A percentile compares a stretch with the other conserved stretches of the same genome.
Evolutionary conservation across 1,140 invertebrate species (phyloP).

Genomic region (Drosophila yakuba): DNA sequence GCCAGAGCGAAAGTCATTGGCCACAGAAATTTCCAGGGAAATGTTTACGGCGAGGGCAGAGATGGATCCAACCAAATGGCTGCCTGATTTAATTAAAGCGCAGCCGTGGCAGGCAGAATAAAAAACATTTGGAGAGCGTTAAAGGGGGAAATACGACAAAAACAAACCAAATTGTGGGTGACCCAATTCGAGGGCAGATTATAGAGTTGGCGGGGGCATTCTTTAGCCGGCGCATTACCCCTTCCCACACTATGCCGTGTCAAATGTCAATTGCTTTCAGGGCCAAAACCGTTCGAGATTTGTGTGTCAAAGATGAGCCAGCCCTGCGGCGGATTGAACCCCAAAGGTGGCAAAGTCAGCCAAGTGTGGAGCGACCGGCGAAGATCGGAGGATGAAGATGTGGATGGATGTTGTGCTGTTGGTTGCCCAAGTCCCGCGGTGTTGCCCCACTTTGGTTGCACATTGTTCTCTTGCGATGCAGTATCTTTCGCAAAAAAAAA

Average conservation of each 20-base stretch:
- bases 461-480: constrained; percentile 66
- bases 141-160: constrained; percentile 14
- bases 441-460: constrained; percentile 62
- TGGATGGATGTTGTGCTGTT: background rate
- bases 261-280: constrained; percentile 63
- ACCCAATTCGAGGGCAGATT: constrained; percentile 51
- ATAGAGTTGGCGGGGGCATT: constrained; percentile 22
- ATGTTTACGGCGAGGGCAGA: constrained; percentile 4
- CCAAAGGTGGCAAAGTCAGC: constrained; percentile 56
- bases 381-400: constrained; percentile 44
- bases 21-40: constrained; percentile 40
- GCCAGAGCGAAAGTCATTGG: constrained; percentile 64
- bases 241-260: constrained; percentile 47
- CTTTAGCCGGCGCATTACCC: constrained; percentile 11
- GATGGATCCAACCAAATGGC: constrained; percentile 30
- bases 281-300: constrained; percentile 41
- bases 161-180: constrained; percentile 31
- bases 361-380: constrained; percentile 49
- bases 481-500: constrained; percentile 38
- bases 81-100: constrained; percentile 62
- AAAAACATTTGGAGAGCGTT: constrained; percentile 49
- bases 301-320: constrained; percentile 51
- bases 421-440: constrained; percentile 51
- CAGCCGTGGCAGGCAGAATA: constrained; percentile 53
- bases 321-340: constrained; percentile 28